Conservation (phyloP, 2,797 vertebrate species). For the Sebastes jordani region DNA sequence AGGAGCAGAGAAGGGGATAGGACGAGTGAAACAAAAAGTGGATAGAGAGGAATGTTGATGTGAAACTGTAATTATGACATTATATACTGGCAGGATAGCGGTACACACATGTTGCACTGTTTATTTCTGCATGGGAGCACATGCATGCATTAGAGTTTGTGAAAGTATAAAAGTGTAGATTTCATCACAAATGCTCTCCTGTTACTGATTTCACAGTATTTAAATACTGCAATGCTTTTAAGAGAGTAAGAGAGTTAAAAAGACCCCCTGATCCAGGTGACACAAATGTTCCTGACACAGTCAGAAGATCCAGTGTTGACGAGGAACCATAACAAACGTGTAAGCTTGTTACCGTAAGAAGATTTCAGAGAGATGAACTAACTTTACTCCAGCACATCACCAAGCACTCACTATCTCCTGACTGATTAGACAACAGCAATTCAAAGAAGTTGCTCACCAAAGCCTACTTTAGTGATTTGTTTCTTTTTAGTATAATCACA, state of each 20-base stretch:
- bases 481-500: no score
- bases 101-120: background rate
- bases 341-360: constrained; percentile 84
- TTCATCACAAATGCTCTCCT: background rate
- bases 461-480: background rate
- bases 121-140: background rate
- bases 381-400: constrained; percentile 69
- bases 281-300: constrained; percentile 7
- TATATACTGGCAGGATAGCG: background rate
- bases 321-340: constrained; percentile 61
- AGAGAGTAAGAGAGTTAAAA: constrained; percentile 17
- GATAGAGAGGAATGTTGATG: background rate
- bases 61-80: constrained; percentile 7
- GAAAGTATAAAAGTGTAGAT: background rate
- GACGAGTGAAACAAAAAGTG: constrained; percentile 29
- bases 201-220: background rate
- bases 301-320: constrained; percentile 22
- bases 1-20: constrained; percentile 57
- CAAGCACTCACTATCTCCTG: constrained; percentile 18
- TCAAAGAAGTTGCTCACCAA: background rate
- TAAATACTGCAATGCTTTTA: background rate
- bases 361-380: constrained; percentile 80
- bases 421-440: constrained; percentile 29
- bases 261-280: constrained; percentile 2
- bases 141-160: no score